Evolutionary conservation across 1,140 invertebrate species (phyloP), one percentile per base, ranked within the genome.

Genomic region (Drosophila yakuba): DNA sequence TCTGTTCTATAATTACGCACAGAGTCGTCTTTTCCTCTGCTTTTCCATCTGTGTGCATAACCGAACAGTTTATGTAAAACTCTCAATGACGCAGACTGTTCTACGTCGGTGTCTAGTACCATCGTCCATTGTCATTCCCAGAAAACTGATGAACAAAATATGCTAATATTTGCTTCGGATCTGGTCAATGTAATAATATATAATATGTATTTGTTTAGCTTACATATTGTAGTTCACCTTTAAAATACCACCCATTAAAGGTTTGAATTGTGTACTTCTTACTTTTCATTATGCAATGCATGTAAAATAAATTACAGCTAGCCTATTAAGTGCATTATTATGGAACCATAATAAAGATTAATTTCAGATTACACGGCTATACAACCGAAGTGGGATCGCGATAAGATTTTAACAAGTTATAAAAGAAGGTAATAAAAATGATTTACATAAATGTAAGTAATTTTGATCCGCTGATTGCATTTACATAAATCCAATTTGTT

Each of bases 1-100:
- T 64, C 66, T 57, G 64, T 78, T 68, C 78, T 75, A 88, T 82
- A 85, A 85, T 85, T 85, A 88, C 74, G 82, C 82, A 81, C 74
- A 56, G 38, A 73, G 62, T 48, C 45, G 28, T 35, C 25, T 43
- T 41, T 11, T 17, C 36, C 43, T 35, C 32, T 28, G 50, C 17
- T 17, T 20, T 23, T 25, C 59, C 23, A 39, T 51, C 47, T 67
- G 45, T 35, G 25, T 36, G 17, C 69, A 63, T 47, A 73, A 58
- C 73, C 74, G 56, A 57, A 83, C 82, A 73, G 83, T 88, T 86
- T 86, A 86, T 76, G 73, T 88, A 77, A 77, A 68, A 54, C 17
- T 23, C 56, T 15, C 28, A 51, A 62, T 68, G 56, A 60, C 23
- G 54, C 23, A 28, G 58, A 51, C 45, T 32, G 56, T n/a, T 23